phyloP scores from a whole-genome alignment of 2,797 vertebrate species.

The Chaetodon trifasciatus region DNA sequence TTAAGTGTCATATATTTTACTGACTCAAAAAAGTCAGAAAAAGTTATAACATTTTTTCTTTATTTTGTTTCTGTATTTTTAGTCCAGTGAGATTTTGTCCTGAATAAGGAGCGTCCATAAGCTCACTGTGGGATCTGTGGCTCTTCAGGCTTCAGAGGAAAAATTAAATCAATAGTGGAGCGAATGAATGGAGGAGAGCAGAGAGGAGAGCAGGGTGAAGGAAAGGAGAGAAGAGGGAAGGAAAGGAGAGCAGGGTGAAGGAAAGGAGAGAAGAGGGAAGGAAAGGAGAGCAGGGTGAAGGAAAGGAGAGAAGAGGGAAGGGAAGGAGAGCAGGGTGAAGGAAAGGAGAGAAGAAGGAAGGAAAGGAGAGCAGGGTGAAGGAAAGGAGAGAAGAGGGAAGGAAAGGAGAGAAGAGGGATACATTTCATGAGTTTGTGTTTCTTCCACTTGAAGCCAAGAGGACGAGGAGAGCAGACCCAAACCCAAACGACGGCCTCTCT shows the following conservation, averaged over 20 bases:
- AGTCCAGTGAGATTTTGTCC: too few relatives aligned
- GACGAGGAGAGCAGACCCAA: conserved; percentile 46
- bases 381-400: conserved; percentile 5
- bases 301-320: too few relatives aligned
- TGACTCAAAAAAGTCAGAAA: too few relatives aligned
- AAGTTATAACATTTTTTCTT: background rate
- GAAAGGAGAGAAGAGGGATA: conserved; percentile 6
- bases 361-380: background rate
- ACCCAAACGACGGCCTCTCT: conserved; percentile 52
- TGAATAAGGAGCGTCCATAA: background rate
- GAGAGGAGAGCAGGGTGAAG: background rate
- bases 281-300: too few relatives aligned
- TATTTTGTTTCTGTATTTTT: background rate
- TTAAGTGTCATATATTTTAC: too few relatives aligned
- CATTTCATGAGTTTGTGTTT: conserved; percentile 14
- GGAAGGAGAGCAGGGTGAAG: too few relatives aligned
- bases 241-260: too few relatives aligned
- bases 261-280: too few relatives aligned
- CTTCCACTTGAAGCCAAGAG: conserved; percentile 39
- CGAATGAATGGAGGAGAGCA: background rate
- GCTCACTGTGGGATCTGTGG: background rate
- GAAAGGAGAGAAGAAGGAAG: too few relatives aligned
- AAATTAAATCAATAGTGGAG: conserved; percentile 30
- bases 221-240: too few relatives aligned
- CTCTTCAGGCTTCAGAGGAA: conserved; percentile 12